These are phyloP conservation scores for Cebus imitator DNA, from an alignment of 2,113 vertebrate genomes.

Conservation along the genomic window DNA sequence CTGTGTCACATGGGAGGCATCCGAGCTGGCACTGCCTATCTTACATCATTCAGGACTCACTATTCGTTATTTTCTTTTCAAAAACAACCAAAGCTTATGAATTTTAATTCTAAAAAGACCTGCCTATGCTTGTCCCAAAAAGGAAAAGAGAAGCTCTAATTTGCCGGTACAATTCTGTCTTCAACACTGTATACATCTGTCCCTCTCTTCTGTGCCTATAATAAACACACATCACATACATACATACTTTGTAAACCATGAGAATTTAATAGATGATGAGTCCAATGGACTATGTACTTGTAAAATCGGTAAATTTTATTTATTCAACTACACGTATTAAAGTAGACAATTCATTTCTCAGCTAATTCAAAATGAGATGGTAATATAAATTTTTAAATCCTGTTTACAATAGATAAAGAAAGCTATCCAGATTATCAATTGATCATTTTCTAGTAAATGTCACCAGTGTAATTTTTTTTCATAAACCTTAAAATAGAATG, in stretches of 20 bases:
- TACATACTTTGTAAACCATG: neutral
- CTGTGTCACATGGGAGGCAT: too few species aligned
- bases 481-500: neutral
- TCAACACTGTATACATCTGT: neutral
- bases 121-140: neutral
- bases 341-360: neutral
- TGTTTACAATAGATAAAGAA: neutral
- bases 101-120: neutral
- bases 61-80: neutral
- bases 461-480: neutral
- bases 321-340: slow-evolving; percentile 9
- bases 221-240: neutral
- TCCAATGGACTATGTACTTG: neutral
- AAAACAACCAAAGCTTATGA: neutral
- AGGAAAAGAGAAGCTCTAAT: neutral
- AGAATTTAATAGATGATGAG: neutral
- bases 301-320: neutral
- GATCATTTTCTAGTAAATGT: neutral
- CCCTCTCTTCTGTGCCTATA: neutral
- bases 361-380: neutral
- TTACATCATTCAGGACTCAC: neutral
- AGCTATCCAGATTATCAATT: neutral
- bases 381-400: neutral
- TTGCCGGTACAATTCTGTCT: neutral
- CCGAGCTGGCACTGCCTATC: too few species aligned